Evolutionary conservation across 2,888 invertebrate species (phyloP).

Genomic region (Philereme vetulata): DNA sequence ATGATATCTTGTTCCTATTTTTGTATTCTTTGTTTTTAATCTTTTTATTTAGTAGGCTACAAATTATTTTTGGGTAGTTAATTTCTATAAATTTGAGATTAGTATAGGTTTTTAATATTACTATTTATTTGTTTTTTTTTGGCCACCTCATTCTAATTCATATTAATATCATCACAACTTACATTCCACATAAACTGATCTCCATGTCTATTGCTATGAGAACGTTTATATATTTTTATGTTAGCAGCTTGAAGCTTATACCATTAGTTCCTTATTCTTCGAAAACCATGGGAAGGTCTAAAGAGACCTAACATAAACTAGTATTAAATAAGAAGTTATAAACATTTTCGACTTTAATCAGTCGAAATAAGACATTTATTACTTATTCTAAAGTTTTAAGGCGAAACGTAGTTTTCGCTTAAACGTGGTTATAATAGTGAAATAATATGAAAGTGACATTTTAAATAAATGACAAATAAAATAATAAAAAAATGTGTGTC

Average conservation of each 20-base stretch:
- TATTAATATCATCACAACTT: neutral
- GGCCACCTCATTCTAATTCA: no score
- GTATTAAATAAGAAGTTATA: slow-evolving; percentile 15
- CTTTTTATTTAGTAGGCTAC: no score
- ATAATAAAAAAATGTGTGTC: neutral
- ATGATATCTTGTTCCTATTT: no score
- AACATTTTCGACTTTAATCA: slow-evolving; percentile 25
- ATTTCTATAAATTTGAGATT: no score
- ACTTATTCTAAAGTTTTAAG: slow-evolving; percentile 7
- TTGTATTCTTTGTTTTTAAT: no score
- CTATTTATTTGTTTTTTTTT: no score
- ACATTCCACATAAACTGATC: slow-evolving; percentile 56
- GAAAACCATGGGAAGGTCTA: slow-evolving; percentile 28
- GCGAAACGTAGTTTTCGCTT: slow-evolving; percentile 4
- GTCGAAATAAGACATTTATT: slow-evolving; percentile 17
- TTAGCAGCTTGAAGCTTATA: slow-evolving; percentile 33
- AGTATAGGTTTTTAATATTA: no score
- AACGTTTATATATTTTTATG: slow-evolving; percentile 31
- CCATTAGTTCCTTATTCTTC: slow-evolving; percentile 18
- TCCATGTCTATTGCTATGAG: slow-evolving; percentile 43
- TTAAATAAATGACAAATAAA: no score
- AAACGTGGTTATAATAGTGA: slow-evolving; percentile 13
- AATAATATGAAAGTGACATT: slow-evolving; percentile 4
- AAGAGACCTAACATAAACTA: slow-evolving; percentile 21
- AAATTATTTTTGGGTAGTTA: no score